Percentiles rank a stretch among this genome's conserved stretches.
These are phyloP conservation scores for Oryzias curvinotus DNA, from an alignment of 2,113 vertebrate species.

Conservation along the genomic window DNA sequence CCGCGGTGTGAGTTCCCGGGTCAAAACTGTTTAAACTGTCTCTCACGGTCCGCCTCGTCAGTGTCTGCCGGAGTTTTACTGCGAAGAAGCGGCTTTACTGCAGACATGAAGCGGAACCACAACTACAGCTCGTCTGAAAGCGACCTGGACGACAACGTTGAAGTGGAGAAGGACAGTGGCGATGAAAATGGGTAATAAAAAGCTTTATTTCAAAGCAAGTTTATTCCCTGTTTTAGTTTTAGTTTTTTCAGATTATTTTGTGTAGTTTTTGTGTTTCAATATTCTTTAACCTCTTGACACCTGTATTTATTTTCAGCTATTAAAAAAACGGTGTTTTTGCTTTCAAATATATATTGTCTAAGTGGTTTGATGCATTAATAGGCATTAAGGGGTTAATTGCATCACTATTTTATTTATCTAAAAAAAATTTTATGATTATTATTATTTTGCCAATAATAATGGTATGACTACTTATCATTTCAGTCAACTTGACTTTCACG, in stretches of 20 bases:
- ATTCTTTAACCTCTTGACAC: background rate
- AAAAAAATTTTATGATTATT: background rate
- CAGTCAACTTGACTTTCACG: slow-evolving; percentile 80
- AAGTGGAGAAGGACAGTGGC: slow-evolving; percentile 93
- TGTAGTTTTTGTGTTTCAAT: background rate
- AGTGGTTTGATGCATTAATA: no score
- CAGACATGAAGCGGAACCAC: slow-evolving; percentile 86
- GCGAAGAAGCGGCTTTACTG: background rate
- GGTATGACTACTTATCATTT: background rate
- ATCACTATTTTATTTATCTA: no score
- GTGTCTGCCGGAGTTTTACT: slow-evolving; percentile 2
- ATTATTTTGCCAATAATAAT: background rate
- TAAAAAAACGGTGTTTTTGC: no score
- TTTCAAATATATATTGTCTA: no score
- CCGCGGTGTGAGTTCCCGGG: slow-evolving; percentile 35
- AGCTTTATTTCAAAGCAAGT: background rate
- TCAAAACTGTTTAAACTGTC: slow-evolving; percentile 41
- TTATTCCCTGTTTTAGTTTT: background rate
- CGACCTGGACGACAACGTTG: slow-evolving; percentile 90
- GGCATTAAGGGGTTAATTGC: no score
- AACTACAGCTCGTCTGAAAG: slow-evolving; percentile 94
- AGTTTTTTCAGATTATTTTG: background rate
- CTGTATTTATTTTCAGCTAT: background rate
- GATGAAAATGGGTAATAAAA: slow-evolving; percentile 87
- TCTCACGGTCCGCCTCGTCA: slow-evolving; percentile 26